Evolutionary conservation across 2,888 invertebrate species (phyloP), one percentile per base, ranked within the genome.

Genomic region (Sminthurides aquaticus): DNA sequence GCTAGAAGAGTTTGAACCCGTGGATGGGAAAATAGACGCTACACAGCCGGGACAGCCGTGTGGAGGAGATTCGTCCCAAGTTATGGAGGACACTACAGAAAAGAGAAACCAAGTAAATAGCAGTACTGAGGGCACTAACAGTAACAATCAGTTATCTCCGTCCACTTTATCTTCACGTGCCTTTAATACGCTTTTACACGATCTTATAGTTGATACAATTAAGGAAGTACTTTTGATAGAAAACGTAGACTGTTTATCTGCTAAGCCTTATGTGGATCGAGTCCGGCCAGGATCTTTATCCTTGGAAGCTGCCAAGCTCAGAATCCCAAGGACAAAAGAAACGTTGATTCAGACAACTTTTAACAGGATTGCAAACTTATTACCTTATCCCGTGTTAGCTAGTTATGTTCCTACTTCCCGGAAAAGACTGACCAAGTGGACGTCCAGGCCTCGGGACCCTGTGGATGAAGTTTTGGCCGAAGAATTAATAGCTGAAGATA

Each of bases 401-500:
- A 62, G 43, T 25, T 25, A 58, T 54, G 22, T 48, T n/a, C 48
- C 64, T 18, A 49, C 20, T 24, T 57, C 62, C 1, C 65, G 66
- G 49, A 52, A 60, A 49, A 58, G 63, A 64, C 49, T 65, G 34
- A 68, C 66, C 3, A 74, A 71, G 59, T 74, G 72, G 72, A 69
- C 67, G 34, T 69, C 68, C 1, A 56, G 70, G 49, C 67, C 70
- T 0, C 57, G 69, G 28, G 74, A 74, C 63, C 58, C 67, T 20
- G 72, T 70, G 1, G 74, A 74, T 48, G 72, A 74, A 57, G 66
- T 72, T 1, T 57, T 74, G 22, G 68, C 70, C 1, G 68, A 71
- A 26, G 74, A 72, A 59, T 64, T 72, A 8, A 58, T 71, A 1
- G 64, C 69, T 49, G 74, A 74, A 58, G 71, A 74, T 55, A 65